Evolutionary conservation across 1,140 invertebrate genomes (phyloP).

Genomic region (Akabosia matsudoensis): DNA sequence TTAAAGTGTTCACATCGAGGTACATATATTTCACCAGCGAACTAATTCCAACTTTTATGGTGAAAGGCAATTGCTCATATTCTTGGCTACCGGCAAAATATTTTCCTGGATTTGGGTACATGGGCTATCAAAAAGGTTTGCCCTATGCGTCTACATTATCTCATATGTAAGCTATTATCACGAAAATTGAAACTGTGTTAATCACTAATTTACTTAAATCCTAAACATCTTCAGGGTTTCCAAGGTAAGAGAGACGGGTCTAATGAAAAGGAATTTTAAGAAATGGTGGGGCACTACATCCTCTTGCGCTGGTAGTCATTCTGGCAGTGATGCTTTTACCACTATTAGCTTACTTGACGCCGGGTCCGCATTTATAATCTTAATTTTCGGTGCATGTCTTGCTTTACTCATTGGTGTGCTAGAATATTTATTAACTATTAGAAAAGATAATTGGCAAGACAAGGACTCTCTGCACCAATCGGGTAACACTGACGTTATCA

Average conservation of each 20-base stretch:
- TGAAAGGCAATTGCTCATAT: conserved; percentile 42
- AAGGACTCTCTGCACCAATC: conserved; percentile 16
- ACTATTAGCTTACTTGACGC: conserved; percentile 38
- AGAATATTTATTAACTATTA: conserved; percentile 14
- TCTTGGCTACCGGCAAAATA: conserved; percentile 42
- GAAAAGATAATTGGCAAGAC: background rate
- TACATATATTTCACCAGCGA: conserved; percentile 44
- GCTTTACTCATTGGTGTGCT: conserved; percentile 21
- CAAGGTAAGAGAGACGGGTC: background rate
- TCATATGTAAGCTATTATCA: too few species aligned
- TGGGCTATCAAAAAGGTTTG: conserved; percentile 43
- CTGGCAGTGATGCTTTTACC: conserved; percentile 21
- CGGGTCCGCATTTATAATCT: conserved; percentile 37
- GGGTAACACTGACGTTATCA: too few species aligned
- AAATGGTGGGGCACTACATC: conserved; percentile 42
- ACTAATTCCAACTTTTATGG: conserved; percentile 35
- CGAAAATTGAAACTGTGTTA: too few species aligned
- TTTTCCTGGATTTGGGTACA: conserved; percentile 46
- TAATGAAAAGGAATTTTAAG: conserved; percentile 30
- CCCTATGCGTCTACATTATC: conserved; percentile 38
- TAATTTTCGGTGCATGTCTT: conserved; percentile 7
- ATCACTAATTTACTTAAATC: too few species aligned
- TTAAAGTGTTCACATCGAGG: conserved; percentile 35
- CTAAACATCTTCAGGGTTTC: background rate
- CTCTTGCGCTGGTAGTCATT: background rate